These are phyloP conservation scores for Chelonia mydas DNA, from an alignment of 2,797 vertebrate species.

Conservation along the genomic window DNA sequence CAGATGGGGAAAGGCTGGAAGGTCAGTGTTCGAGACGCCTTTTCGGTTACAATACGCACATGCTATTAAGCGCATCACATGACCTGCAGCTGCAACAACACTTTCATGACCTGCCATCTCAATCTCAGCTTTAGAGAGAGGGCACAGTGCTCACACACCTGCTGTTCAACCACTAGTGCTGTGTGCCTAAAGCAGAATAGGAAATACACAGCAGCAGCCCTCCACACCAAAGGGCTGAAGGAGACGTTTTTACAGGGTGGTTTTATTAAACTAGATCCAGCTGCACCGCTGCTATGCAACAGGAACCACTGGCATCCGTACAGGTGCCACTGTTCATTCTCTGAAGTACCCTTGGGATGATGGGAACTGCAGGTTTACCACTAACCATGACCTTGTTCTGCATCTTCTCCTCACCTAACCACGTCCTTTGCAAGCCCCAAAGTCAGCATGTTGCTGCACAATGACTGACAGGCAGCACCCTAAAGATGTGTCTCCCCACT, in stretches of 20 bases:
- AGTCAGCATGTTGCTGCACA: neutral
- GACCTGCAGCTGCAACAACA: conserved; percentile 20
- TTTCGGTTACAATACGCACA: neutral
- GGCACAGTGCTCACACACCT: neutral
- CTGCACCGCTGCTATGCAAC: neutral
- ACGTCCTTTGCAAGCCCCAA: neutral
- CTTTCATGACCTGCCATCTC: conserved; percentile 1
- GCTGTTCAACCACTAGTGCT: neutral
- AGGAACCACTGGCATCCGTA: neutral
- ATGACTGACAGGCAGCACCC: neutral
- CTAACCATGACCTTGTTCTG: neutral
- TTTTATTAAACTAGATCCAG: neutral
- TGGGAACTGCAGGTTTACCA: neutral
- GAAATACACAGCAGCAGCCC: neutral
- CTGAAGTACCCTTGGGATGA: neutral
- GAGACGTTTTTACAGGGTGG: neutral
- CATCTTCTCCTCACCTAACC: neutral
- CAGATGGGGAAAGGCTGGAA: conserved; percentile 56
- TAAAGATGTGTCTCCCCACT: neutral
- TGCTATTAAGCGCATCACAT: conserved; percentile 4
- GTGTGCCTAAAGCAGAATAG: fast-evolving
- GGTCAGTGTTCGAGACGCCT: conserved; percentile 36
- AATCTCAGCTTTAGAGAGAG: neutral
- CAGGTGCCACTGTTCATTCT: neutral
- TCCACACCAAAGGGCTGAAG: neutral